These are phyloP conservation scores for Meta bourneti DNA, from an alignment of 2,888 invertebrate genomes.

Conservation along the genomic window DNA sequence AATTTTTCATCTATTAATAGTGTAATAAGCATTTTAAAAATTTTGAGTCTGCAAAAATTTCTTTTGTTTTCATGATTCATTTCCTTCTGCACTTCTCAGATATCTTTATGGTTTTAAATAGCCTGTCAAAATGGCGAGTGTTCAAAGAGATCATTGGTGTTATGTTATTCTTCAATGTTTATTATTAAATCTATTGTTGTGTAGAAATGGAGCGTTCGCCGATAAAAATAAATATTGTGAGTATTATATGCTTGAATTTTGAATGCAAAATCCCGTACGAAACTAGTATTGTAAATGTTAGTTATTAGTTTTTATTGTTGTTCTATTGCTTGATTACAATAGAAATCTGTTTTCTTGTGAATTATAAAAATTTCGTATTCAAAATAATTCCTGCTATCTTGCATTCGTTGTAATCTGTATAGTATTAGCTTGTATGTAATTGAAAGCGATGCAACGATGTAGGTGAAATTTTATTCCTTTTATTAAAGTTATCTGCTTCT, in stretches of 20 bases:
- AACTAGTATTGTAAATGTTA: too few species aligned
- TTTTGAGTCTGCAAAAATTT: background rate
- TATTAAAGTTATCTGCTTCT: too few species aligned
- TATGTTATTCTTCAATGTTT: slow-evolving; percentile 75
- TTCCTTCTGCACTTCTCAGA: slow-evolving; percentile 4
- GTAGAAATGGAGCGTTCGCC: slow-evolving; percentile 75
- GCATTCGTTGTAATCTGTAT: too few species aligned
- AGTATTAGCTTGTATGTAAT: too few species aligned
- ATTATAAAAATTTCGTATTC: too few species aligned
- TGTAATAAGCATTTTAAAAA: background rate
- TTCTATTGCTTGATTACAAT: too few species aligned
- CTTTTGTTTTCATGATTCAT: background rate
- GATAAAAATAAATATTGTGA: slow-evolving; percentile 77
- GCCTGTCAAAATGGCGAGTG: slow-evolving; percentile 77
- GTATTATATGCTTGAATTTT: slow-evolving; percentile 20
- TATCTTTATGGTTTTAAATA: slow-evolving; percentile 58
- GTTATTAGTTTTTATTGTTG: too few species aligned
- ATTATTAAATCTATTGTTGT: slow-evolving; percentile 74
- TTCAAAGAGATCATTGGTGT: slow-evolving; percentile 77
- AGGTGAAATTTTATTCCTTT: too few species aligned
- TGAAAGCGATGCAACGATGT: too few species aligned
- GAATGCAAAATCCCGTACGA: background rate
- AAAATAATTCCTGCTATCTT: too few species aligned
- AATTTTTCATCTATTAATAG: background rate
- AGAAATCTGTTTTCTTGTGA: too few species aligned